Base-by-base conservation (phyloP, 1,140 invertebrate genomes). In the Dendroctonus valens region DNA sequence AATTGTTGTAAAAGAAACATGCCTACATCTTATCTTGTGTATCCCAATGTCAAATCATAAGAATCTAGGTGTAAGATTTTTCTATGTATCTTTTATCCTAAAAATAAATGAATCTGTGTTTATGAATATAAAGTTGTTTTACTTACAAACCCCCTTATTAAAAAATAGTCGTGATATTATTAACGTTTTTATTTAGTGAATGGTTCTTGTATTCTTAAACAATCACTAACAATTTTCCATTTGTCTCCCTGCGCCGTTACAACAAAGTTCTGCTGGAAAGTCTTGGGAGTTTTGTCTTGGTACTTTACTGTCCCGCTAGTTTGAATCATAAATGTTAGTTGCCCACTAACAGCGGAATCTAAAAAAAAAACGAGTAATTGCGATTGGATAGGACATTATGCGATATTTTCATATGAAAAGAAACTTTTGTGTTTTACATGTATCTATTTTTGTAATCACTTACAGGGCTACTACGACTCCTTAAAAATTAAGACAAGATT, bases 211-310 rank as follows among this genome's bases (percentile, higher is more conserved):
- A 89, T 81, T 74, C 92, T 82, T 73, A 79, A 93, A 69, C 86
- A 89, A 75, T 94, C 92, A 50, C 87, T 91, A 26, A 91, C 90
- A 66, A 95, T 92, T 81, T 93, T 93, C 92, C 91, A 94, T 76
- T 93, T 92, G 63, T 92, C 90, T 15, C 86, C 89, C 71, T 90
- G 85, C 9, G 89, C 90, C 0, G 91, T 91, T 12, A 95, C 85
- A 1, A 93, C 78, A 72, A 94, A 94, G 8, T 86, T 90, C 78
- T 95, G 91, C 71, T 89, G 86, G 70, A 93, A 94, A 6, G 85
- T 81, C 72, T 86, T 87, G 53, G 83, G 79, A 60, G 80, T 76
- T 73, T 83, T 84, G 0, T 84, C 83, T 49, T 85, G 82, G 70
- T 87, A 90, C 69, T 84, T 87, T 0, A 92, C 88, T 61, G 82